A percentile compares a stretch with the other conserved stretches of the same genome.
Conservation (phyloP, 2,113 vertebrate genomes). For the Gnathonemus echidnorhynchus region DNA sequence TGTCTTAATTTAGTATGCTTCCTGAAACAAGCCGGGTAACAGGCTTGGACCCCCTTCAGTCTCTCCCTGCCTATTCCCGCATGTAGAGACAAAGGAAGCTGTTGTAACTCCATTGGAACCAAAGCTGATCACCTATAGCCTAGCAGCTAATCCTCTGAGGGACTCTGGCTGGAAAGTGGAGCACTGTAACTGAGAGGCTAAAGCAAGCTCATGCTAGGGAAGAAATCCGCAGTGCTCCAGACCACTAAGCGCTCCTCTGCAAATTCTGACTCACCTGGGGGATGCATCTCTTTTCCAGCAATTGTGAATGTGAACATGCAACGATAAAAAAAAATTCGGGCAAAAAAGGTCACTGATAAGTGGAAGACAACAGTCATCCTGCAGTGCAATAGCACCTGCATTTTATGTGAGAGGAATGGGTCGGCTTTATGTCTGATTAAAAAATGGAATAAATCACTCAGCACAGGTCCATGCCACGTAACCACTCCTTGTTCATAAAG, state of each 20-base stretch:
- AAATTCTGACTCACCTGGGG: not conserved
- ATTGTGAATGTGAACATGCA: not conserved
- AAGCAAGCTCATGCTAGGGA: slow-evolving; percentile 25
- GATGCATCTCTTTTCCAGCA: not conserved
- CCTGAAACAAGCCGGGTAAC: not conserved
- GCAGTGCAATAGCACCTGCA: not conserved
- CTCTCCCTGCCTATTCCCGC: not conserved
- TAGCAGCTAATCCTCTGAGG: slow-evolving; percentile 39
- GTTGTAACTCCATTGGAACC: slow-evolving; percentile 2
- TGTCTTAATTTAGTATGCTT: not conserved
- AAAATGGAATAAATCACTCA: not conserved
- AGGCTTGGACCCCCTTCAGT: not conserved
- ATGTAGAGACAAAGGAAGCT: not conserved
- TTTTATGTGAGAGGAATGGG: not conserved
- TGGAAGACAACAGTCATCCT: not conserved
- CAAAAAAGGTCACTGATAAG: not conserved
- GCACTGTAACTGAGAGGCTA: slow-evolving; percentile 39
- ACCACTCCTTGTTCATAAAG: not conserved
- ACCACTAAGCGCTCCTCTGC: not conserved
- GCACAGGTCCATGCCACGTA: not conserved
- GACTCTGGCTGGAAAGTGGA: slow-evolving; percentile 29
- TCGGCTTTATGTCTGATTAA: not conserved
- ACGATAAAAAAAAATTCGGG: not conserved
- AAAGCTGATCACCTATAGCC: slow-evolving; percentile 35
- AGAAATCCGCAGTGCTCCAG: slow-evolving; percentile 4